Conservation (phyloP, 2,888 invertebrate genomes). For the Amblyteles armatorius region DNA sequence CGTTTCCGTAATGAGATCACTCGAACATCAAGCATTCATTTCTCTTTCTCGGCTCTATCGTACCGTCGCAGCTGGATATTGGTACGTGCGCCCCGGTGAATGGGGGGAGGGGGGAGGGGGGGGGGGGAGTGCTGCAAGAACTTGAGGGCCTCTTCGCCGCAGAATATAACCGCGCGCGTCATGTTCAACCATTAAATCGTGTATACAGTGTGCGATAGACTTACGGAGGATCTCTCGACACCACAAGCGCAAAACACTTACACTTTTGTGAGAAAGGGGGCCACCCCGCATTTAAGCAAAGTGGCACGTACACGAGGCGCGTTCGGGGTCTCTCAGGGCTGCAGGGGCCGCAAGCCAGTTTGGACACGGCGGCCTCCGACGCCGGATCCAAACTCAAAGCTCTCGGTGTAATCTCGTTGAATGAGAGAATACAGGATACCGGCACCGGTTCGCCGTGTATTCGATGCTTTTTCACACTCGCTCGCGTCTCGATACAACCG, state of each 20-base stretch:
- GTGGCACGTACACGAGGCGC: constrained; percentile 76
- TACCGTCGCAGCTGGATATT: neutral
- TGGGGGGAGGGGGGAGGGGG: too few relatives aligned
- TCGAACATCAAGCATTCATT: constrained; percentile 1
- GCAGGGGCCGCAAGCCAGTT: constrained; percentile 71
- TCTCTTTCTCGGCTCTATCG: neutral
- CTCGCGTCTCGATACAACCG: neutral
- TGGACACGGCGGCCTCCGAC: constrained; percentile 68
- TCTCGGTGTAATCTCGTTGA: constrained; percentile 65
- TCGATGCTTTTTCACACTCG: constrained; percentile 18
- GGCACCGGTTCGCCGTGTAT: constrained; percentile 13
- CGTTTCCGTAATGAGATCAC: constrained; percentile 16
- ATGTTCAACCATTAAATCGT: constrained; percentile 33
- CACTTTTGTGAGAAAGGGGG: constrained; percentile 71
- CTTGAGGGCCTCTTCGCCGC: neutral
- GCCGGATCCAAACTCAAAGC: constrained; percentile 46
- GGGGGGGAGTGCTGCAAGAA: neutral
- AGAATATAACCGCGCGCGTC: constrained; percentile 25
- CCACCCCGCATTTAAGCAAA: constrained; percentile 79
- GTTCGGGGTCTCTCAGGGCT: constrained; percentile 59
- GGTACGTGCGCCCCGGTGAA: too few relatives aligned
- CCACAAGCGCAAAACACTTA: constrained; percentile 74
- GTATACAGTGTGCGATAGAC: neutral
- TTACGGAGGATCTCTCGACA: constrained; percentile 29
- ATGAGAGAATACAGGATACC: constrained; percentile 58